Conservation (phyloP, 2,113 vertebrate species). For the Mesocricetus auratus region DNA sequence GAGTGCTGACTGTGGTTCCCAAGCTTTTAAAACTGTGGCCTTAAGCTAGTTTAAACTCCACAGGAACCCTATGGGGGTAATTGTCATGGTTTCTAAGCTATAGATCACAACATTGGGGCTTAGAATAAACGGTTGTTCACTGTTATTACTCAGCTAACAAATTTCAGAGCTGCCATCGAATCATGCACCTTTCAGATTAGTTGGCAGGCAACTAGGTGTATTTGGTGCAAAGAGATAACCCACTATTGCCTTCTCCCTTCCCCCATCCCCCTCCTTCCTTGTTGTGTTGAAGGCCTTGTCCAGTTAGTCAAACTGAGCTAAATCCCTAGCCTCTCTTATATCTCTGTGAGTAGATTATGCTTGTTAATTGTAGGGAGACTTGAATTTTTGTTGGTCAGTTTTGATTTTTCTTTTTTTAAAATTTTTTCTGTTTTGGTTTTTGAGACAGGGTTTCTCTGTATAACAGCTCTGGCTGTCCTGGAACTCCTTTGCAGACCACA, state of each 20-base stretch:
- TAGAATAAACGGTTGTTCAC: neutral
- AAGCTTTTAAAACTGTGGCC: neutral
- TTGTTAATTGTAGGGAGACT: neutral
- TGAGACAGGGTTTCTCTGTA: neutral
- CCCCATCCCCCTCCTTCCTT: neutral
- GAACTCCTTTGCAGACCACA: neutral
- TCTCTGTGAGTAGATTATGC: neutral
- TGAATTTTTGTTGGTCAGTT: neutral
- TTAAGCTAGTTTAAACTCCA: slow-evolving; percentile 32
- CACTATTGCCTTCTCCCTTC: neutral
- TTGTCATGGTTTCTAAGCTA: neutral
- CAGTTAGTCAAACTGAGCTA: neutral
- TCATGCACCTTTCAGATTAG: neutral
- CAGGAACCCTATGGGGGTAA: neutral
- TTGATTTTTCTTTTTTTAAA: neutral
- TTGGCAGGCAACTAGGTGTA: neutral
- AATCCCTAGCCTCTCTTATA: neutral
- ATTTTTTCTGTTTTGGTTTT: neutral
- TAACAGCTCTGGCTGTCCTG: neutral
- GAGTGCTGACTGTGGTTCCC: slow-evolving; percentile 6
- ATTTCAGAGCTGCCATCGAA: slow-evolving; percentile 13
- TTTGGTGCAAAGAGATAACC: neutral
- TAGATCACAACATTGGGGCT: neutral
- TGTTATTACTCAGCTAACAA: slow-evolving; percentile 6
- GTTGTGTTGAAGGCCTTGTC: too few species aligned